Conservation (phyloP, 1,140 invertebrate species). For the Bombus polaris region DNA sequence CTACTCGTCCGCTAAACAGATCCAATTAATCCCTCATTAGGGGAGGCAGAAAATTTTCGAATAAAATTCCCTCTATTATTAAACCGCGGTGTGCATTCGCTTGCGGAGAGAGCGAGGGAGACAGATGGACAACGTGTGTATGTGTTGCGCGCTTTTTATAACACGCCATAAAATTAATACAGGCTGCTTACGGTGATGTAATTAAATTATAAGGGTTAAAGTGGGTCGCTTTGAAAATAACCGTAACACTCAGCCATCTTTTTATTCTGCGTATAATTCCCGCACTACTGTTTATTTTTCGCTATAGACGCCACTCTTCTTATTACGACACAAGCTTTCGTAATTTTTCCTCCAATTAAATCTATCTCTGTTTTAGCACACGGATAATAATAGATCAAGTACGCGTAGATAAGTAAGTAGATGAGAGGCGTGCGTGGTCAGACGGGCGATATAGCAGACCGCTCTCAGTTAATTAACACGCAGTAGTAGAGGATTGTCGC, state of each 20-base stretch:
- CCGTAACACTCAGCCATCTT: constrained; percentile 3
- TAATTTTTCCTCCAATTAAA: background rate
- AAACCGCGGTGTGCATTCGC: background rate
- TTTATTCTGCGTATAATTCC: constrained; percentile 4
- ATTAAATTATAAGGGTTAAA: constrained; percentile 44
- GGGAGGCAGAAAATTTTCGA: background rate
- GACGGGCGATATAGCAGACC: no score
- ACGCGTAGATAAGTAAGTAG: background rate
- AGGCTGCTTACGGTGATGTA: constrained; percentile 32
- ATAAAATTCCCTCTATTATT: constrained; percentile 31
- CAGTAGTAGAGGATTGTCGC: background rate
- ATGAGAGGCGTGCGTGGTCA: background rate
- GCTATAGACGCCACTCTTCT: background rate
- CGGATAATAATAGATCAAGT: background rate
- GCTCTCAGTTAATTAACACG: background rate
- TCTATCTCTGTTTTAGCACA: background rate
- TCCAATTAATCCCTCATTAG: constrained; percentile 16
- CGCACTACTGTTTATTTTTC: background rate
- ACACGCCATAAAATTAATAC: constrained; percentile 25
- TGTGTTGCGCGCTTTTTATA: background rate
- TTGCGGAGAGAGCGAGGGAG: background rate
- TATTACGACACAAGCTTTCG: background rate
- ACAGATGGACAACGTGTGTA: background rate
- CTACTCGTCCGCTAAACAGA: constrained; percentile 9
- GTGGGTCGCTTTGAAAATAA: constrained; percentile 48